Evolutionary conservation across 2,113 vertebrate genomes (phyloP).

Genomic region (Machaerirhynchus nigripectus): DNA sequence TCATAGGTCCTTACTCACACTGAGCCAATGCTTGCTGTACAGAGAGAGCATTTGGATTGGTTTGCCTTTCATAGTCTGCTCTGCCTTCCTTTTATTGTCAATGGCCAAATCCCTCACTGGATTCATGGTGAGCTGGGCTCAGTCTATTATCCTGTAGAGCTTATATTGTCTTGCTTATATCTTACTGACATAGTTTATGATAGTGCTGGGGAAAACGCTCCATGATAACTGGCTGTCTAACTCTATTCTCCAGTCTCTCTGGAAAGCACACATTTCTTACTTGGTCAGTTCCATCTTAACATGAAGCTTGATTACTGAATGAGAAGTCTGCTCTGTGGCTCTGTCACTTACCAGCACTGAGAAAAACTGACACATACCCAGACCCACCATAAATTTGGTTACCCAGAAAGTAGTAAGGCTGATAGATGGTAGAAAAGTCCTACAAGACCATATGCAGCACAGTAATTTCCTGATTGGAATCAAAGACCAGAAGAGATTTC

Average conservation of each 20-base stretch:
- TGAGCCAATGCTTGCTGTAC: background rate
- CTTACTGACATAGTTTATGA: background rate
- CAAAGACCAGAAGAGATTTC: background rate
- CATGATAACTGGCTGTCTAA: background rate
- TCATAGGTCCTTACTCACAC: background rate
- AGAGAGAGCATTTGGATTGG: background rate
- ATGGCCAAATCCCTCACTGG: background rate
- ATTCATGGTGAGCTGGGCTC: background rate
- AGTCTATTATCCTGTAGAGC: background rate
- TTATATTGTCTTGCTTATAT: background rate
- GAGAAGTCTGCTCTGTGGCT: background rate
- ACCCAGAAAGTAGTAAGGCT: background rate
- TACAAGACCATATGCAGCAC: background rate
- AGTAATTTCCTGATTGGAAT: background rate
- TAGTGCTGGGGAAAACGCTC: background rate
- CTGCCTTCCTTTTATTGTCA: background rate
- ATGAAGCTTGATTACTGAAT: background rate
- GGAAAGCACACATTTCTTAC: background rate
- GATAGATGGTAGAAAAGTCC: background rate
- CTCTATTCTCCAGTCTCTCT: background rate
- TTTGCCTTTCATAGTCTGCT: background rate
- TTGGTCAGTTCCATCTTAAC: background rate
- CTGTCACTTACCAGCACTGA: background rate
- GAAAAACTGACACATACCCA: background rate
- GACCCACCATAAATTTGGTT: background rate